phyloP scores from a whole-genome alignment of 1,140 invertebrate genomes.

The Eubasilissa regina region DNA sequence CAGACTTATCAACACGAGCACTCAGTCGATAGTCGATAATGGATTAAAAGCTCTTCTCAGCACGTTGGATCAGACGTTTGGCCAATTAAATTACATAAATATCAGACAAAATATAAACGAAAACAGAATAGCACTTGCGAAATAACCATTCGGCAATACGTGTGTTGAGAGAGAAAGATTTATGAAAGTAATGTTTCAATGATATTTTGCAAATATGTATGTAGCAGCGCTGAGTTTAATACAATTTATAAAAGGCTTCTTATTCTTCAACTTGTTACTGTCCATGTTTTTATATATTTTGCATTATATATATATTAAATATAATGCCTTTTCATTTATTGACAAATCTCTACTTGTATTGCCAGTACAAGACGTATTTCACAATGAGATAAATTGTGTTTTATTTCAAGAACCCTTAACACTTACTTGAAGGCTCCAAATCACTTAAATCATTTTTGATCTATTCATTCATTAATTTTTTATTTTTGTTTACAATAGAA shows the following conservation, averaged over 20 bases:
- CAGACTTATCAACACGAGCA: conserved; percentile 32
- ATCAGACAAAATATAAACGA: neutral
- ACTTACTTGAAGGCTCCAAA: too few species aligned
- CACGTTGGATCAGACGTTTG: neutral
- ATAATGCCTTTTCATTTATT: too few species aligned
- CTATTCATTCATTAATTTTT: too few species aligned
- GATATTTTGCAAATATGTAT: neutral
- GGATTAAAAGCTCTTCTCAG: conserved; percentile 11
- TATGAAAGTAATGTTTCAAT: neutral
- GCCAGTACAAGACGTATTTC: too few species aligned
- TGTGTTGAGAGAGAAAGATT: neutral
- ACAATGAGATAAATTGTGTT: too few species aligned
- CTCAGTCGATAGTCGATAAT: conserved; percentile 35
- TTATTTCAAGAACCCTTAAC: too few species aligned
- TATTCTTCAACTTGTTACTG: too few species aligned
- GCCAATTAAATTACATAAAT: conserved; percentile 11
- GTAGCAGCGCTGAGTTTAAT: neutral
- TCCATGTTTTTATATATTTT: neutral
- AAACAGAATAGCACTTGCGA: neutral
- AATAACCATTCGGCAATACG: neutral
- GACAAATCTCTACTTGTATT: too few species aligned
- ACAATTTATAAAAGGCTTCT: too few species aligned
- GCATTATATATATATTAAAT: too few species aligned
- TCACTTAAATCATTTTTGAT: too few species aligned
- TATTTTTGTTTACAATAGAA: too few species aligned